phyloP scores from a whole-genome alignment of 2,888 invertebrate genomes.

The Sinelater perroti region DNA sequence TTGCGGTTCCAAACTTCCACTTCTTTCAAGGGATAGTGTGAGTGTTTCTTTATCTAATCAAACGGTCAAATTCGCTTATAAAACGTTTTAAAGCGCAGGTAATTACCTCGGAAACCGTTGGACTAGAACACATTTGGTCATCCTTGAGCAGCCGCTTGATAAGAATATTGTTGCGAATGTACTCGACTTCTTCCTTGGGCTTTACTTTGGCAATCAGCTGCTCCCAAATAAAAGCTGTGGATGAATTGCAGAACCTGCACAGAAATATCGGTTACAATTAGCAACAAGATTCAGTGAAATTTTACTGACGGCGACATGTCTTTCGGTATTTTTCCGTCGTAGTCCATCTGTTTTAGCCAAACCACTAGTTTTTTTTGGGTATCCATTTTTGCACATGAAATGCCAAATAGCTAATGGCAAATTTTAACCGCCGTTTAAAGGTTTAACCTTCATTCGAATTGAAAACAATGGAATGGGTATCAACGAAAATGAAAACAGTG shows the following conservation, averaged over 20 bases:
- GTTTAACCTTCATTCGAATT: too few species aligned
- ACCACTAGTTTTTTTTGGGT: conserved; percentile 21
- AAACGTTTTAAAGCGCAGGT: too few species aligned
- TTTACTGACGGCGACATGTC: conserved; percentile 29
- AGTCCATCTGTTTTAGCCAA: conserved; percentile 32
- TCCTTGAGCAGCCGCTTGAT: conserved; percentile 46
- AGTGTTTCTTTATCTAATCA: conserved; percentile 22
- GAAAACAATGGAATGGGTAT: too few species aligned
- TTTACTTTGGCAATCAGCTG: conserved; percentile 53
- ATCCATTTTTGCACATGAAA: conserved; percentile 18
- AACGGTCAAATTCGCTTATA: not conserved
- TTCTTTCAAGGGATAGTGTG: conserved; percentile 17
- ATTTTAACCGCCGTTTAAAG: too few species aligned
- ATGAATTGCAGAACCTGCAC: conserved; percentile 56
- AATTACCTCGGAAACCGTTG: conserved; percentile 3
- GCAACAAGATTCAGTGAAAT: not conserved
- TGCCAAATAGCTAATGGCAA: too few species aligned
- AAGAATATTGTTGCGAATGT: conserved; percentile 54
- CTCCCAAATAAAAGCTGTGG: conserved; percentile 52
- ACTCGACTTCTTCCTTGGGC: conserved; percentile 53
- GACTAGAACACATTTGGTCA: not conserved
- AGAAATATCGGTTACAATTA: not conserved
- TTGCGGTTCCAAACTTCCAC: conserved; percentile 35
- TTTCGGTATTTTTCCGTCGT: conserved; percentile 28
- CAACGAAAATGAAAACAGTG: too few species aligned